Base-by-base conservation (phyloP, 35 echinoderm and acorn worm genomes). In the Ophioderma brevispina region DNA sequence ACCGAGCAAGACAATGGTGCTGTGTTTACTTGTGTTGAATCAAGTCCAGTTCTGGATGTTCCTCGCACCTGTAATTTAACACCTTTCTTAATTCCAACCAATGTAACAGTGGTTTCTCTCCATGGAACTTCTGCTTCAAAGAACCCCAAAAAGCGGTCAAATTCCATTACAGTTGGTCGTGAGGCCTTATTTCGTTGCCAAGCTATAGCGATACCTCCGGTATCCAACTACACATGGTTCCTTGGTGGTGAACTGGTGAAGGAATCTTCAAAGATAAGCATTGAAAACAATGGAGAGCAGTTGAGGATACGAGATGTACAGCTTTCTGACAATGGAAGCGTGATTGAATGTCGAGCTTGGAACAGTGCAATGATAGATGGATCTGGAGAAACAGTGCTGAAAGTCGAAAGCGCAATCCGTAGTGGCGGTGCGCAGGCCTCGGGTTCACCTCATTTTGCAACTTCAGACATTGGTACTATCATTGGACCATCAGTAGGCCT, bases 1-100 rank as follows among this genome's bases (percentile, higher is more conserved):
- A 64, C 52, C 17, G 83, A 63, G 28, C 52, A 52, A 28, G 83
- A 85, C 52, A 85, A 85, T 37, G 83, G 83, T 35, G 83, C 83
- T 37, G 83, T 85, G 13, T 85, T 85, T 32, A 85, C 83, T 0
- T 85, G 83, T 59, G 32, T 85, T 59, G 83, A 85, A 37, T 30
- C 39, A 33, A 85, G 49, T 21, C 83, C 83, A 0, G 55, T 59
- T 35, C 52, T 59, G 8, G 32, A 33, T 23, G 32, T 70, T 0
- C 37, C 80, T 1, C 31, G 83, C 14, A 85, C 83, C 0, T 85
- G 83, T 37, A 85, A 59, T 85, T 15, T 85, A 28, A 85, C 35
- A 35, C 83, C 83, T 32, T 85, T 85, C 34, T 37, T 64, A 21
- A 52, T 52, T 19, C 83, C 83, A 15, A 85, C 83, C 32, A 85